phyloP scores from a whole-genome alignment of 2,797 vertebrate species.

The Arnoldichthys spilopterus region DNA sequence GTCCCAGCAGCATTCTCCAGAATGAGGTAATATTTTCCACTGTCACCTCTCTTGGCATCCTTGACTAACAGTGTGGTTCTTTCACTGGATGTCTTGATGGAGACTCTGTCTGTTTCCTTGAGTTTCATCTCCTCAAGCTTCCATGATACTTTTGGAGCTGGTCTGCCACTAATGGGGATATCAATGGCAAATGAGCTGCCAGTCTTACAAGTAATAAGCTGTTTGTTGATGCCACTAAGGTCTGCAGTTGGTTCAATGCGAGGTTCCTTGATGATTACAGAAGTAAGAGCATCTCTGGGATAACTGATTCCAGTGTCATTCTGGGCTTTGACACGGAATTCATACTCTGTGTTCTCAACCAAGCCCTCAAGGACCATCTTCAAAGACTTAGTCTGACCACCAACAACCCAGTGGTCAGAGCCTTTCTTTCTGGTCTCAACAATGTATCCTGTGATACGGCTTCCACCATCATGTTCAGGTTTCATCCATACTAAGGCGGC shows the following conservation, averaged over 20 bases:
- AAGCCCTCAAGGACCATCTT: conserved; percentile 92
- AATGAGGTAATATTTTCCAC: conserved; percentile 94
- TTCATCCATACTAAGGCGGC: conserved; percentile 95
- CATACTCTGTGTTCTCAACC: conserved; percentile 92
- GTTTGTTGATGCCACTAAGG: conserved; percentile 94
- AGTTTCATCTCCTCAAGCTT: conserved; percentile 98
- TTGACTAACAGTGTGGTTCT: conserved; percentile 90
- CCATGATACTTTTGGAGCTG: conserved; percentile 94
- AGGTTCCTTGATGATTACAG: conserved; percentile 96
- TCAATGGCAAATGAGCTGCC: conserved; percentile 92
- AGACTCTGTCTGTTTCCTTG: conserved; percentile 94
- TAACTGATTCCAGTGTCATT: conserved; percentile 95
- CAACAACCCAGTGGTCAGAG: conserved; percentile 85
- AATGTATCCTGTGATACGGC: conserved; percentile 90
- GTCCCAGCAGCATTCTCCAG: conserved; percentile 92
- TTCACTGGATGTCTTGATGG: conserved; percentile 89
- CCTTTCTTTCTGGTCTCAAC: conserved; percentile 92
- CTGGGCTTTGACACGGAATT: conserved; percentile 94
- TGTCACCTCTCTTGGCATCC: conserved; percentile 96
- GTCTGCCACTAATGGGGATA: conserved; percentile 95
- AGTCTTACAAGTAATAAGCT: conserved; percentile 94
- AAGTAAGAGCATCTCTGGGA: conserved; percentile 89
- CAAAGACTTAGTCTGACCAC: conserved; percentile 89
- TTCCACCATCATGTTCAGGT: conserved; percentile 97
- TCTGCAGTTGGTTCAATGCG: conserved; percentile 97